Evolutionary conservation across 2,888 invertebrate genomes (phyloP).

Genomic region (Syrista parreyssii): DNA sequence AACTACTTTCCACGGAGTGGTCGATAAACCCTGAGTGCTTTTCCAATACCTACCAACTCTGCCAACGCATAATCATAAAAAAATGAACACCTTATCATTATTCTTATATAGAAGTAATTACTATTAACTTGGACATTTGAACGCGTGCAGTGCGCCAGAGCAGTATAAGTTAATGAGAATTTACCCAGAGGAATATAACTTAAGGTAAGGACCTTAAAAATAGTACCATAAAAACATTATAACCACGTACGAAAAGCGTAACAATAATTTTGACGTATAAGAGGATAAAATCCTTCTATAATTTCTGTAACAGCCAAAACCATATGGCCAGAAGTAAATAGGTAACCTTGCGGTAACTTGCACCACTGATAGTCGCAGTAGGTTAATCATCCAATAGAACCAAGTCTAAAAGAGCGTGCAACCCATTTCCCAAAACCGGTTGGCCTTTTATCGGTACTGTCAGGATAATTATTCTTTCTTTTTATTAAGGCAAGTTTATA

Average conservation of each 20-base stretch:
- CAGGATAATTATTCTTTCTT: neutral
- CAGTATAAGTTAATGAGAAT: neutral
- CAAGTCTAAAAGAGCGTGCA: slow-evolving; percentile 7
- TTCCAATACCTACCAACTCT: neutral
- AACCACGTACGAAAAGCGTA: neutral
- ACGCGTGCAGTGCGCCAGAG: neutral
- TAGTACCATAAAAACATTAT: neutral
- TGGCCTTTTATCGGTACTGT: slow-evolving; percentile 20
- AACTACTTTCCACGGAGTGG: neutral
- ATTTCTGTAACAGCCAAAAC: neutral
- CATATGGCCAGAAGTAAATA: neutral
- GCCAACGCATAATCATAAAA: neutral
- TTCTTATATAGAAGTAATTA: neutral
- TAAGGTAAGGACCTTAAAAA: neutral
- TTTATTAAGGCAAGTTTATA: neutral
- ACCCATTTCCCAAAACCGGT: slow-evolving; percentile 47
- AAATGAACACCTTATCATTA: neutral
- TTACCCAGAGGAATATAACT: neutral
- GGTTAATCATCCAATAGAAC: neutral
- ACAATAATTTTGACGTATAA: neutral
- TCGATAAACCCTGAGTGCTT: neutral
- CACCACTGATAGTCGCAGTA: neutral
- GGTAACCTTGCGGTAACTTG: neutral
- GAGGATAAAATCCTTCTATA: neutral
- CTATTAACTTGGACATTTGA: neutral